Conservation (phyloP, 1,140 invertebrate species). For the Catajapyx aquilonaris region DNA sequence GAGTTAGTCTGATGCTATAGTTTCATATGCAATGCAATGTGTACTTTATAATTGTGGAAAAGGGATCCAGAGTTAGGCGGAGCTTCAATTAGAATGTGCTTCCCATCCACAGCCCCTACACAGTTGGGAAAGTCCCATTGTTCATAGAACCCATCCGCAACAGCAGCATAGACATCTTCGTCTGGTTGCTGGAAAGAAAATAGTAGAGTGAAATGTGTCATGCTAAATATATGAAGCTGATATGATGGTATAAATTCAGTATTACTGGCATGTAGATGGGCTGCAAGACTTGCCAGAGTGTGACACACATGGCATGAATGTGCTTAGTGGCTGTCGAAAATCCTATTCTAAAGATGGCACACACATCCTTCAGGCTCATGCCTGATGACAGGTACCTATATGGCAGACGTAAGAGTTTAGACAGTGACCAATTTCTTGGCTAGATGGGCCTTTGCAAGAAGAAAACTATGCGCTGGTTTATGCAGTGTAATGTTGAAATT, state of each 20-base stretch:
- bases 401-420: too few relatives aligned
- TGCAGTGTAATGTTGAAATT: too few relatives aligned
- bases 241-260: neutral
- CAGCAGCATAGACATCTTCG: neutral
- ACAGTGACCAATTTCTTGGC: too few relatives aligned
- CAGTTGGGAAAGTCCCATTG: conserved; percentile 16
- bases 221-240: neutral
- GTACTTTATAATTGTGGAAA: conserved; percentile 5
- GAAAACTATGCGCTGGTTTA: too few relatives aligned
- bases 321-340: too few relatives aligned
- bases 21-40: too few relatives aligned
- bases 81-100: conserved; percentile 13
- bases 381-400: too few relatives aligned
- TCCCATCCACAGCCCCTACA: conserved; percentile 14
- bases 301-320: too few relatives aligned
- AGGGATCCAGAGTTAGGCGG: conserved; percentile 3
- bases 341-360: too few relatives aligned
- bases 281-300: neutral
- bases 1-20: too few relatives aligned
- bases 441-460: too few relatives aligned
- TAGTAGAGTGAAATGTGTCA: neutral
- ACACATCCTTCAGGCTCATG: too few relatives aligned
- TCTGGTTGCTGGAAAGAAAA: neutral
- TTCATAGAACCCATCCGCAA: conserved; percentile 8
- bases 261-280: neutral